phyloP scores from a whole-genome alignment of 2,797 vertebrate species.

The Sebastes diploproa region DNA sequence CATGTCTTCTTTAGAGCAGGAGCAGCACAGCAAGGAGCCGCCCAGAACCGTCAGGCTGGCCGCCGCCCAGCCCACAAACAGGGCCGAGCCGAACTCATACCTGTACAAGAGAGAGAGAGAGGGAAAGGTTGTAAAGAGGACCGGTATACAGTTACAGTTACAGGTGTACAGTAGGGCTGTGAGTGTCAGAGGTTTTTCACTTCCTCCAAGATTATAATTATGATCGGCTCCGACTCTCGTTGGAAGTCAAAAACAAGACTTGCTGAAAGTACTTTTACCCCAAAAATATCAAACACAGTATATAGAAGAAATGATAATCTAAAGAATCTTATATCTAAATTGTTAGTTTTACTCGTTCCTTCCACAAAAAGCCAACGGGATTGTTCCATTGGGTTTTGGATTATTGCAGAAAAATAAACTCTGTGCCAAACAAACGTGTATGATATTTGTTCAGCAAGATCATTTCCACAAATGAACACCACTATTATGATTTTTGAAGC shows the following conservation, averaged over 20 bases:
- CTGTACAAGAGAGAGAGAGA: constrained; percentile 70
- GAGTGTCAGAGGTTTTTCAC: neutral
- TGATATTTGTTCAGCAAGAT: too few relatives aligned
- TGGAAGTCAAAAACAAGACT: neutral
- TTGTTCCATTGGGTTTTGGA: too few relatives aligned
- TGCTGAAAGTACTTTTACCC: neutral
- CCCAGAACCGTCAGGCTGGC: constrained; percentile 91
- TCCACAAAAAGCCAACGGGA: too few relatives aligned
- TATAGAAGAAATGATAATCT: neutral
- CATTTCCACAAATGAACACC: too few relatives aligned
- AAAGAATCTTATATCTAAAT: neutral
- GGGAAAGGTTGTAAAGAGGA: neutral
- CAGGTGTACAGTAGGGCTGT: neutral
- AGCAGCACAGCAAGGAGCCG: constrained; percentile 94
- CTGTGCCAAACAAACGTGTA: too few relatives aligned
- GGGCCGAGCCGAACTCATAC: constrained; percentile 94
- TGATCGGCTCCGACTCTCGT: neutral
- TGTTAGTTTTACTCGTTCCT: neutral
- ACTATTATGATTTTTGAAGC: too few relatives aligned
- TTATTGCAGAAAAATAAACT: too few relatives aligned
- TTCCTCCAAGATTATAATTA: too few relatives aligned
- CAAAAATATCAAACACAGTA: neutral
- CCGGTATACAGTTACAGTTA: too few relatives aligned
- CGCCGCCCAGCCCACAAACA: constrained; percentile 95
- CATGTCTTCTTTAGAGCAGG: constrained; percentile 88